Conservation (phyloP, 1,140 invertebrate genomes). For the Rhopalosiphum padi region DNA sequence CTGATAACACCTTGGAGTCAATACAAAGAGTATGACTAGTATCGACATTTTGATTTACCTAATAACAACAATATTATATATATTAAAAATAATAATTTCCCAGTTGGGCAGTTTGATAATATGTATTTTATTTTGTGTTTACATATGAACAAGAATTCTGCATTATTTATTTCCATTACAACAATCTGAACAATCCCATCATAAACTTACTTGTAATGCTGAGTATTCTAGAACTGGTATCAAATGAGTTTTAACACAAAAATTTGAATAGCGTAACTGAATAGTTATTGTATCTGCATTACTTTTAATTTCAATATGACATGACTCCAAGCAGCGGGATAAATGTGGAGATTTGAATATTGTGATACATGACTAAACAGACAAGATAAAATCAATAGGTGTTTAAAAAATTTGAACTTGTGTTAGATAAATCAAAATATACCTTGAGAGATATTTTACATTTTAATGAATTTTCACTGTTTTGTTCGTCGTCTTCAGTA, state of each 20-base stretch:
- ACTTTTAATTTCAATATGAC: slow-evolving; percentile 52
- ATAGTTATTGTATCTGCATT: slow-evolving; percentile 48
- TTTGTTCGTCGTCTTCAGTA: slow-evolving; percentile 47
- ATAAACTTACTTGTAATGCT: slow-evolving; percentile 31
- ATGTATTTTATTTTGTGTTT: too few species aligned
- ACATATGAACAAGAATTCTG: neutral
- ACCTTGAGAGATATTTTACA: slow-evolving; percentile 53
- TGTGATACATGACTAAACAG: slow-evolving; percentile 39
- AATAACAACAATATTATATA: neutral
- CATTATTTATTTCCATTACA: neutral
- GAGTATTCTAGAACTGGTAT: slow-evolving; percentile 53
- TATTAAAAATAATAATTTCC: neutral
- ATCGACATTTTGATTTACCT: slow-evolving; percentile 52
- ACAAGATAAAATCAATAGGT: neutral
- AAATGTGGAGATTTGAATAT: slow-evolving; percentile 57
- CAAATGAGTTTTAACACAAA: slow-evolving; percentile 53
- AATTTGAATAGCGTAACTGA: slow-evolving; percentile 51
- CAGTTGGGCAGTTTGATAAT: neutral
- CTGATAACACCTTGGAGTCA: slow-evolving; percentile 49
- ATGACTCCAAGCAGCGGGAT: slow-evolving; percentile 42
- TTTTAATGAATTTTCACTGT: slow-evolving; percentile 50
- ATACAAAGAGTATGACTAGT: slow-evolving; percentile 13
- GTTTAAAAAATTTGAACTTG: neutral
- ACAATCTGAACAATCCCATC: neutral
- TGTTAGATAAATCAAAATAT: neutral